Base-by-base conservation (phyloP, 2,797 vertebrate genomes). In the Tauraco hartlaubi region DNA sequence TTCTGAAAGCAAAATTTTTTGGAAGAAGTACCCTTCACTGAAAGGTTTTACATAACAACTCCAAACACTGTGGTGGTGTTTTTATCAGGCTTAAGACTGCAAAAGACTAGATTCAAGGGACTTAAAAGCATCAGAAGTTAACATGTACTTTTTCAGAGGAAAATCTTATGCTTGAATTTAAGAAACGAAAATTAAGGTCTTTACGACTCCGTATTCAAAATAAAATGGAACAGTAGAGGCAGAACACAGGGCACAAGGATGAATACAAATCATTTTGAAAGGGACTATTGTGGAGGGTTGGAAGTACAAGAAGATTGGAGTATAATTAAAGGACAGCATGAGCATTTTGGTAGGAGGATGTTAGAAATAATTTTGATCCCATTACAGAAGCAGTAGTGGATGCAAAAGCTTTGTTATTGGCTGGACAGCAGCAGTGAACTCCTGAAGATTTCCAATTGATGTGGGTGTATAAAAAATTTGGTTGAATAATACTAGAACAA, bases 321-420 rank as follows among this genome's bases (percentile, higher is more conserved):
- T 87, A 74, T 92, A 96, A 94, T 96, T 96, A 91, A 88, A 69
- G 88, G 31, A 82, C 64, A 28, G 29, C 5, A 15, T 64, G 64
- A 88, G 25, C 25, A 77, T 78, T 78, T 87, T 90, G 16, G 41
- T 87, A 74, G 44, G n/a, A 95, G 46, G 28, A 56, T 35, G 11
- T 56, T 88, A 81, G 64, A 90, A 96, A 75, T 76, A 41, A 94
- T 88, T 95, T 91, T 19, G 92, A 5, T 76, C 37, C 31, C 44
- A 85, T 96, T 97, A 95, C 41, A 91, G 35, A 94, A 95, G 17
- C 64, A 41, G 56, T 67, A 73, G 22, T 52, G 26, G 43, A 77
- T 91, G 66, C 31, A 85, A 86, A 77, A 92, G 3, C 54, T 88
- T 92, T 95, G 72, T 77, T 96, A 61, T 20, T 82, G 73, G 29